Conservation (phyloP, 2,888 invertebrate genomes). For the Mamestra brassicae region DNA sequence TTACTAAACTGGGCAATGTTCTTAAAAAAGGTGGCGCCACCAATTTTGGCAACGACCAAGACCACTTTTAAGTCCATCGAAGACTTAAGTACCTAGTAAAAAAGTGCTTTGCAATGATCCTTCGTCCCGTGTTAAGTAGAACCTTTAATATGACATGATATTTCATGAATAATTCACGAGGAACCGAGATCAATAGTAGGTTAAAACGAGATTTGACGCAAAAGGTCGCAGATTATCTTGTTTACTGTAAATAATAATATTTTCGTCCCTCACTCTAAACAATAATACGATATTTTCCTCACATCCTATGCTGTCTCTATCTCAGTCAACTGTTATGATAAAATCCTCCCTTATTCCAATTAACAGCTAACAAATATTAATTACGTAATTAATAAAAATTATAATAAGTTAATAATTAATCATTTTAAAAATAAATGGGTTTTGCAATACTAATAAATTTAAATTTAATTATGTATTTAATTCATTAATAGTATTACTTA, state of each 20-base stretch:
- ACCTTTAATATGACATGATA: conserved; percentile 30
- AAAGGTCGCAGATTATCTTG: conserved; percentile 3
- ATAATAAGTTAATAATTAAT: no score
- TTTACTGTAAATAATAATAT: conserved; percentile 10
- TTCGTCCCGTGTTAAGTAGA: conserved; percentile 14
- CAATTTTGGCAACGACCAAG: conserved; percentile 12
- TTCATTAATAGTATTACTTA: no score
- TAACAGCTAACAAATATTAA: no score
- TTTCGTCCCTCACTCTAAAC: background rate
- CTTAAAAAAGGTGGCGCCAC: conserved; percentile 17
- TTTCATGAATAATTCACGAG: conserved; percentile 52
- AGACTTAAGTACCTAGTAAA: conserved; percentile 7
- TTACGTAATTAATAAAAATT: no score
- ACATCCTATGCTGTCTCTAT: background rate
- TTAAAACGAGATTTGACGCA: conserved; percentile 33
- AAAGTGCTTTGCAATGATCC: conserved; percentile 20
- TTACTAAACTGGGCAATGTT: conserved; percentile 23
- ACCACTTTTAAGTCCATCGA: conserved; percentile 5
- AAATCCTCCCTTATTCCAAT: conserved; percentile 35
- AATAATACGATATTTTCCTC: background rate
- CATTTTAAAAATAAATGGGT: no score
- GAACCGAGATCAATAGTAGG: conserved; percentile 30
- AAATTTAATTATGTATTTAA: no score
- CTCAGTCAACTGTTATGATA: conserved; percentile 23
- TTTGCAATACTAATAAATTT: no score